A percentile compares a stretch with the other conserved stretches of the same genome.
phyloP scores from a whole-genome alignment of 64 coral and sea anemone genomes.

The Hydrozoanthus tunicans region DNA sequence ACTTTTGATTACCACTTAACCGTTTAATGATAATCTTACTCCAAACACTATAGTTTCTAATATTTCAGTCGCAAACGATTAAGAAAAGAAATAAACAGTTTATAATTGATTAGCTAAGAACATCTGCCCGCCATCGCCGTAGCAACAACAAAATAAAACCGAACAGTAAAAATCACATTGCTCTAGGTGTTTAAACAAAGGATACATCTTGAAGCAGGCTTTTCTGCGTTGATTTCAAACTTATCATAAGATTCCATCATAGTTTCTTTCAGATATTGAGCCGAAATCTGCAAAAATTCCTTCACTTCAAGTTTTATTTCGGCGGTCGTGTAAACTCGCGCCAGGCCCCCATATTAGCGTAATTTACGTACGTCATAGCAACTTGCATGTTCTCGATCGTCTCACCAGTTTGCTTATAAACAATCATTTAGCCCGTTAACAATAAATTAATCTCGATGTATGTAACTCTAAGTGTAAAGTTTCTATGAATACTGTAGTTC shows the following conservation, averaged over 20 bases:
- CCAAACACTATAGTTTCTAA: neutral
- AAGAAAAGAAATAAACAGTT: neutral
- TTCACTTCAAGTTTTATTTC: neutral
- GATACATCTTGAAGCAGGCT: conserved; percentile 25
- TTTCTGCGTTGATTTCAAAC: neutral
- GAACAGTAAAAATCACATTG: neutral
- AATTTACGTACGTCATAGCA: too few species aligned
- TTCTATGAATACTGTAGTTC: too few species aligned
- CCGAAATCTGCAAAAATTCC: neutral
- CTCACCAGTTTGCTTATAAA: too few species aligned
- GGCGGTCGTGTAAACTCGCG: neutral
- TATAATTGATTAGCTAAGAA: conserved; percentile 1
- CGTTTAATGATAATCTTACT: too few species aligned
- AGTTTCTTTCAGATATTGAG: neutral
- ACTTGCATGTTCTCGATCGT: too few species aligned
- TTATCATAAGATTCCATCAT: conserved; percentile 11
- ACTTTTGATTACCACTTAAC: too few species aligned
- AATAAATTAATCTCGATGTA: too few species aligned
- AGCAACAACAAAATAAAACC: conserved; percentile 10
- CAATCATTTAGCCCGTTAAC: too few species aligned
- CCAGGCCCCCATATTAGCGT: neutral
- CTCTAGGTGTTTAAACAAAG: neutral
- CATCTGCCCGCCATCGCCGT: conserved; percentile 49
- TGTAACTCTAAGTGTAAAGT: too few species aligned
- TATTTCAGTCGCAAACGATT: neutral